Conservation (phyloP, 2,888 invertebrate genomes). For the Beris chalybata region DNA sequence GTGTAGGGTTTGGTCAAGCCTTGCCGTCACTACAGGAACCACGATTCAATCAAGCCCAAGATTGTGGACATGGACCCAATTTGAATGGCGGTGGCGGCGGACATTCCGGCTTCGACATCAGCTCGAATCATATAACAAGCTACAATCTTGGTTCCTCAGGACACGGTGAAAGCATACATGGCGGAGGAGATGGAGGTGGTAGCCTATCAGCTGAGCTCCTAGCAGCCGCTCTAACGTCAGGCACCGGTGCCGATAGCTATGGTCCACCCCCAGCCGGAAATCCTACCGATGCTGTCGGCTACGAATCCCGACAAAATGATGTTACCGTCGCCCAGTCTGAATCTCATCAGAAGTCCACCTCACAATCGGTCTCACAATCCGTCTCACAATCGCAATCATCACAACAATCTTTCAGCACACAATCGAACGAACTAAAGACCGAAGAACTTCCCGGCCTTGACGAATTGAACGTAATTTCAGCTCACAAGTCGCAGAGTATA, state of each 20-base stretch:
- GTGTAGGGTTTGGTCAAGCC: slow-evolving; percentile 43
- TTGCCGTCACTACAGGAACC: slow-evolving; percentile 48
- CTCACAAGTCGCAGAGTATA: slow-evolving; percentile 52
- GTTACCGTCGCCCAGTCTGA: slow-evolving; percentile 40
- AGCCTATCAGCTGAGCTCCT: slow-evolving; percentile 22
- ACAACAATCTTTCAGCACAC: slow-evolving; percentile 27
- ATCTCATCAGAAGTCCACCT: slow-evolving; percentile 24
- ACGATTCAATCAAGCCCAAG: slow-evolving; percentile 48
- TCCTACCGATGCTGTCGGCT: slow-evolving; percentile 47
- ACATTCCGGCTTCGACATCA: slow-evolving; percentile 41
- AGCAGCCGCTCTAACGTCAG: slow-evolving; percentile 20
- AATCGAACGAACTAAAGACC: slow-evolving; percentile 47
- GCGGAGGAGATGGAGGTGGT: slow-evolving; percentile 15
- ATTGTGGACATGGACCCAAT: slow-evolving; percentile 55
- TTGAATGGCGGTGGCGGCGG: slow-evolving; percentile 45
- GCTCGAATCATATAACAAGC: slow-evolving; percentile 40
- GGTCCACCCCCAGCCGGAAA: slow-evolving; percentile 47
- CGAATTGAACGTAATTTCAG: slow-evolving; percentile 51
- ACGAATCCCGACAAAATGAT: slow-evolving; percentile 49
- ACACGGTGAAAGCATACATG: slow-evolving; percentile 3
- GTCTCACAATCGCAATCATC: neutral
- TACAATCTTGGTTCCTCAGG: slow-evolving; percentile 18
- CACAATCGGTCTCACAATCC: slow-evolving; percentile 8
- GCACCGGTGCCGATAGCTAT: slow-evolving; percentile 36
- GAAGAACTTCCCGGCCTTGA: slow-evolving; percentile 50